These are phyloP conservation scores for Sclerurus mexicanus DNA, from an alignment of 2,113 vertebrate species.

Conservation along the genomic window DNA sequence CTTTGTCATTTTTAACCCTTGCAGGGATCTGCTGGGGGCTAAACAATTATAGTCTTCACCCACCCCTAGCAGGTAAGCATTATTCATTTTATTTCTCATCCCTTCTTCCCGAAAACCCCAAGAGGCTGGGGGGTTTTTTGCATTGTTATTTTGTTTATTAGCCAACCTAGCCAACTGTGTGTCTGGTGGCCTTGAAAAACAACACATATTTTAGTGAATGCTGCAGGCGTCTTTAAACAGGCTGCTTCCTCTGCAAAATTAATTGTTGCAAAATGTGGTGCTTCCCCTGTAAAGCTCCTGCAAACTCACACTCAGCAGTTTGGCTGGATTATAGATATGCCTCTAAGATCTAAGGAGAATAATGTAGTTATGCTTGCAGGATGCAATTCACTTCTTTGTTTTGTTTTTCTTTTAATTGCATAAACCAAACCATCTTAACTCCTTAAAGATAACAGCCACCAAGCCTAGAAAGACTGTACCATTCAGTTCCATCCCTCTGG, in stretches of 20 bases:
- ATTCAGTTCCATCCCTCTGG: neutral
- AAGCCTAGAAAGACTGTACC: neutral
- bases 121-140: slow-evolving; percentile 55
- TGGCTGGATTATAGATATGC: slow-evolving; percentile 37
- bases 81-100: slow-evolving; percentile 73
- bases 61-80: slow-evolving; percentile 78
- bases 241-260: slow-evolving; percentile 81
- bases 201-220: slow-evolving; percentile 70
- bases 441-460: neutral
- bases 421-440: neutral
- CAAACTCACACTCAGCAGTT: slow-evolving; percentile 73
- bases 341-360: slow-evolving; percentile 47
- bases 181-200: slow-evolving; percentile 79
- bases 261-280: slow-evolving; percentile 74
- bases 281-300: slow-evolving; percentile 62
- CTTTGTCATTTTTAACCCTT: slow-evolving; percentile 81
- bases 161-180: slow-evolving; percentile 69
- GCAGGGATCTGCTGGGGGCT: slow-evolving; percentile 74
- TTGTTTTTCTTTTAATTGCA: neutral
- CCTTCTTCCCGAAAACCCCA: slow-evolving; percentile 67
- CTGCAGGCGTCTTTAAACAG: slow-evolving; percentile 77
- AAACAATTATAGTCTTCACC: slow-evolving; percentile 78
- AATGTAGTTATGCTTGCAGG: slow-evolving; percentile 25
- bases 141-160: slow-evolving; percentile 77
- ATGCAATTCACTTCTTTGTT: neutral